Conservation (phyloP, 2,797 vertebrate genomes). For the Megaceryle alcyon region DNA sequence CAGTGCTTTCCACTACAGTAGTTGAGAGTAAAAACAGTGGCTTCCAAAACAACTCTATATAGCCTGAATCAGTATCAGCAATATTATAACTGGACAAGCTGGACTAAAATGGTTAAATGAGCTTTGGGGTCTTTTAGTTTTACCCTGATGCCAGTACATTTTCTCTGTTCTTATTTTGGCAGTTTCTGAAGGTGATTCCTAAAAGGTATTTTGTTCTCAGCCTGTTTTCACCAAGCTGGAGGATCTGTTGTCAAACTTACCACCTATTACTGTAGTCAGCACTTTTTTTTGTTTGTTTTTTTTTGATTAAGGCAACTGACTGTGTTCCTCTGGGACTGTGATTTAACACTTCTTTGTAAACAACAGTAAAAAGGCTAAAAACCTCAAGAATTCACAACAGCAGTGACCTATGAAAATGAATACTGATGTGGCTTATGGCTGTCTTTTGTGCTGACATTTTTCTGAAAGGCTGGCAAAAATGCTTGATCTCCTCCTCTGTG, state of each 20-base stretch:
- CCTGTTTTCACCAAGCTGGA: background rate
- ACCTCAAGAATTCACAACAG: background rate
- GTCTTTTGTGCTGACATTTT: background rate
- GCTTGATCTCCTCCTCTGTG: background rate
- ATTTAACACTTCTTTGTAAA: conserved; percentile 1
- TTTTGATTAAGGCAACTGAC: background rate
- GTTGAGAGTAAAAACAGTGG: background rate
- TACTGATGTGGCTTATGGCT: background rate
- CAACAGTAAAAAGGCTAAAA: background rate
- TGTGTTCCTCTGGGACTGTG: background rate
- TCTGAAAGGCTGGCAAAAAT: background rate
- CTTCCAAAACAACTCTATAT: background rate
- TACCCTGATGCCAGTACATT: background rate
- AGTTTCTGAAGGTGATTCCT: background rate
- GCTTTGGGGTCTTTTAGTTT: background rate
- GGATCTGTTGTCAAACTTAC: background rate
- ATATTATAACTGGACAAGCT: background rate
- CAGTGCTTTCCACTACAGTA: background rate
- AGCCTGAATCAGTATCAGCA: background rate
- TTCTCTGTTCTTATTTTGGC: background rate
- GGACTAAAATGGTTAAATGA: background rate
- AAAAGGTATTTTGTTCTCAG: background rate
- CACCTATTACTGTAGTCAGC: background rate
- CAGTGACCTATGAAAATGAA: background rate
- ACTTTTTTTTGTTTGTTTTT: background rate